Evolutionary conservation across 2,113 vertebrate genomes (phyloP), one percentile per base, ranked within the genome.

Genomic region (Odontophorus gujanensis): DNA sequence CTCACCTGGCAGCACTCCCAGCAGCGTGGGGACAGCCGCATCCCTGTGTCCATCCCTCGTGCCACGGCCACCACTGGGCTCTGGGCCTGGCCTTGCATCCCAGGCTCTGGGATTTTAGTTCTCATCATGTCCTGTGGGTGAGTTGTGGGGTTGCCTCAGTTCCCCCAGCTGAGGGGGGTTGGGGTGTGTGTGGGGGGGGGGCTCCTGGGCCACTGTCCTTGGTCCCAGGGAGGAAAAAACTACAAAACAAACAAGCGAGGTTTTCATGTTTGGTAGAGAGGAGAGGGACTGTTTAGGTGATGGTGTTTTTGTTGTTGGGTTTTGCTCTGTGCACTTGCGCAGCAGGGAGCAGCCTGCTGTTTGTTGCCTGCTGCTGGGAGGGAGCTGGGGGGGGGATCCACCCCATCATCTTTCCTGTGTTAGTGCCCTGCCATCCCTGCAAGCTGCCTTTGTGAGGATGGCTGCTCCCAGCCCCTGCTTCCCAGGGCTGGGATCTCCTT

Each of bases 381-480:
- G 45, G 40, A 69, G 48, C 48, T 48, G 36, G 17, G 17, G 45
- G 25, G 50, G 40, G 40, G 40, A 40, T 51, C 28, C 48, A 45
- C 12, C 14, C 65, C 0, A 0, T 73, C 81, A 9, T 48, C 65
- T 59, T 24, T 43, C 7, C 6, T 4, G 12, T 4, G 1, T 73
- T 51, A 0, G 1, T 61, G 34, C 26, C 15, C 32, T 76, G 4
- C 38, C 45, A 38, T 7, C 45, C 55, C 26, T 53, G 55, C 1
- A 6, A 58, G 57, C 42, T 51, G 50, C 51, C 69, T 66, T 58
- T 43, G 84, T 50, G 24, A 12, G 36, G 59, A 2, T 43, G 24
- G 17, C 24, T 19, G 34, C 20, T 45, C 40, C 11, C 45, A 65
- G 15, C 43, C 53, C 7, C 43, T 48, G 55, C 17, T 20, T 67